Conservation (phyloP, 2,113 vertebrate genomes). For the Passer montanus region DNA sequence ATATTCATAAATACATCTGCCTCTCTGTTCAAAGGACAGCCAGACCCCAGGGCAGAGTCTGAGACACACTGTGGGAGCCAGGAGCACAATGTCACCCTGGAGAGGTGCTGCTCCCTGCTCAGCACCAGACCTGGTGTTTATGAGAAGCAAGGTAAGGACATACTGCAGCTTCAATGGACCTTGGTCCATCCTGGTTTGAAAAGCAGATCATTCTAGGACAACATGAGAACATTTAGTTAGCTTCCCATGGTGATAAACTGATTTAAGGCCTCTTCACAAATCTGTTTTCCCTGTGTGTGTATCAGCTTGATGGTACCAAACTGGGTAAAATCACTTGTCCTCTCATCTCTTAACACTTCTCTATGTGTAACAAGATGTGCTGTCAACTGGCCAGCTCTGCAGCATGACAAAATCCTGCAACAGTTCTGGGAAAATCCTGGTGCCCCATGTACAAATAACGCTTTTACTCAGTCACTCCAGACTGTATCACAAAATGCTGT, state of each 20-base stretch:
- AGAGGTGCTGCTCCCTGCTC: not conserved
- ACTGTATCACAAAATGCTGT: not conserved
- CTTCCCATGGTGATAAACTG: not conserved
- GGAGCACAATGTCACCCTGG: accelerated
- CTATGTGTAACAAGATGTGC: not conserved
- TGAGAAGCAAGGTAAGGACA: not conserved
- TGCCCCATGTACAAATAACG: not conserved
- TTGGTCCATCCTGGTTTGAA: not conserved
- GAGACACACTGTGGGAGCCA: not conserved
- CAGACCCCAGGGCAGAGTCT: not conserved
- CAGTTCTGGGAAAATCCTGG: not conserved
- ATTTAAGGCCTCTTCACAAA: not conserved
- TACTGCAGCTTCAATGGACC: not conserved
- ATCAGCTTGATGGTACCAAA: not conserved
- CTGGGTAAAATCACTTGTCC: not conserved
- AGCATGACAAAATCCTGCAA: not conserved
- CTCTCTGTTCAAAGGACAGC: not conserved
- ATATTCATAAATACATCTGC: not conserved
- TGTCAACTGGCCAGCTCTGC: not conserved
- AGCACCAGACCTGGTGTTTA: not conserved
- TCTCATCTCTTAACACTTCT: not conserved
- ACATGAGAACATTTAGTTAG: not conserved
- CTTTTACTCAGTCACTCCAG: not conserved
- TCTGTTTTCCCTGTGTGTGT: not conserved
- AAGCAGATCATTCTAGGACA: not conserved